Percentiles rank a stretch among this genome's conserved stretches.
phyloP scores from a whole-genome alignment of 2,113 vertebrate species.

The Lagopus muta region DNA sequence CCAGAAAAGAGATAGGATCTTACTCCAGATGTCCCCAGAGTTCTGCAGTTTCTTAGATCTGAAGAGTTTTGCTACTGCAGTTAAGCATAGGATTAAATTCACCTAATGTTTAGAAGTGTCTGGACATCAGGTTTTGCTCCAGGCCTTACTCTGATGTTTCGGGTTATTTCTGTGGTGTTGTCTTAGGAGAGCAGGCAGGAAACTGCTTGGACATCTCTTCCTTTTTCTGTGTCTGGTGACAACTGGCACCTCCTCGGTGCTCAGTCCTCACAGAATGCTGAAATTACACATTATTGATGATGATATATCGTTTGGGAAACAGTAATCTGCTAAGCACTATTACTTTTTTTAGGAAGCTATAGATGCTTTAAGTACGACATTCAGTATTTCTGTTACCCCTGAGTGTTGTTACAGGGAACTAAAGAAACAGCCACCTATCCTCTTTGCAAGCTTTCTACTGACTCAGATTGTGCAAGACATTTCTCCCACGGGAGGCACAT shows the following conservation, averaged over 20 bases:
- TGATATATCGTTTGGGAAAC: neutral
- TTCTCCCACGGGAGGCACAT: neutral
- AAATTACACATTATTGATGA: neutral
- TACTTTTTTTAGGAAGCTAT: neutral
- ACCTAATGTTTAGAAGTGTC: neutral
- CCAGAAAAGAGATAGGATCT: neutral
- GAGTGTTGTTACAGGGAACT: neutral
- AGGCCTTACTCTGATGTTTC: neutral
- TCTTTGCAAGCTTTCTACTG: neutral
- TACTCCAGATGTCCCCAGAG: neutral
- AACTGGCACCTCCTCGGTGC: neutral
- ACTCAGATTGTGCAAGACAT: neutral
- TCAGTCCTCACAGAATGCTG: neutral
- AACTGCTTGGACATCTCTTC: neutral
- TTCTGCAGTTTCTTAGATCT: neutral
- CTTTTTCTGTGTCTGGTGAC: neutral
- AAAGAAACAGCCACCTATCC: neutral
- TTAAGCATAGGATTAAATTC: neutral
- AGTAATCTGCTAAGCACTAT: neutral
- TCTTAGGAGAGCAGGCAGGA: neutral
- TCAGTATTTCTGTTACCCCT: neutral
- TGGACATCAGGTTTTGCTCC: constrained; percentile 13
- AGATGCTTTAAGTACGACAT: neutral
- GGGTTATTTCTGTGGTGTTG: neutral
- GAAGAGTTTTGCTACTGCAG: neutral